These are phyloP conservation scores for Drosophila gaucha DNA, from an alignment of 2,888 invertebrate genomes.

Conservation along the genomic window DNA sequence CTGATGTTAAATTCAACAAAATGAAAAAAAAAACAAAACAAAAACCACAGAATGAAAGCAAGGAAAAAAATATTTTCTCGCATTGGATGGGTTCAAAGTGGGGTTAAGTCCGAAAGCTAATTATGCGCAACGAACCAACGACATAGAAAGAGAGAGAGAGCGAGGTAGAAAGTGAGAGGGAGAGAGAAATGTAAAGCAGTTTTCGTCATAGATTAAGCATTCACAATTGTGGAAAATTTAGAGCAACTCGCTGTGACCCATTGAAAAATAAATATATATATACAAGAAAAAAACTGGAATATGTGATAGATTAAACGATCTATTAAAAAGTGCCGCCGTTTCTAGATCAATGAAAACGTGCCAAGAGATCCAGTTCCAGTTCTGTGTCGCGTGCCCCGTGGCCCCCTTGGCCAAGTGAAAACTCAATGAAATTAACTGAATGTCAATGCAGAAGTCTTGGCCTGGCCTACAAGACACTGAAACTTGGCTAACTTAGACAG, in stretches of 20 bases:
- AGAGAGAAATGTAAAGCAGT: constrained; percentile 7
- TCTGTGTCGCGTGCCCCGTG: constrained; percentile 6
- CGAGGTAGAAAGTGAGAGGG: not conserved
- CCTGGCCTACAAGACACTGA: constrained; percentile 22
- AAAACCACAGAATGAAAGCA: constrained; percentile 6
- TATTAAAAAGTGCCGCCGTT: constrained; percentile 24
- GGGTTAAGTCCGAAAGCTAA: constrained; percentile 47
- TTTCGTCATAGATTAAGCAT: constrained; percentile 13
- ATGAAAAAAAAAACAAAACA: constrained; percentile 13
- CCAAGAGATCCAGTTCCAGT: constrained; percentile 34
- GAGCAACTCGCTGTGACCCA: constrained; percentile 50
- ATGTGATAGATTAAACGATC: constrained; percentile 18
- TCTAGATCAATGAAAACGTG: constrained; percentile 66
- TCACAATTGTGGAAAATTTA: constrained; percentile 49
- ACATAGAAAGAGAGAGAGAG: not conserved
- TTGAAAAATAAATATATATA: constrained; percentile 20
- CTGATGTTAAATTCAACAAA: constrained; percentile 74
- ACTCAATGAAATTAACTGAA: constrained; percentile 34
- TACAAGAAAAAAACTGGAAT: constrained; percentile 13
- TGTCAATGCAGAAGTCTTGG: constrained; percentile 36
- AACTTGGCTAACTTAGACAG: constrained; percentile 1
- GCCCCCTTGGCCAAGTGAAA: constrained; percentile 20
- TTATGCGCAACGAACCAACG: constrained; percentile 40
- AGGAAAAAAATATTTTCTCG: constrained; percentile 18
- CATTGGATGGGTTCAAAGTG: constrained; percentile 18